Evolutionary conservation across 2,797 vertebrate species (phyloP).

Genomic region (Cetoscarus ocellatus): DNA sequence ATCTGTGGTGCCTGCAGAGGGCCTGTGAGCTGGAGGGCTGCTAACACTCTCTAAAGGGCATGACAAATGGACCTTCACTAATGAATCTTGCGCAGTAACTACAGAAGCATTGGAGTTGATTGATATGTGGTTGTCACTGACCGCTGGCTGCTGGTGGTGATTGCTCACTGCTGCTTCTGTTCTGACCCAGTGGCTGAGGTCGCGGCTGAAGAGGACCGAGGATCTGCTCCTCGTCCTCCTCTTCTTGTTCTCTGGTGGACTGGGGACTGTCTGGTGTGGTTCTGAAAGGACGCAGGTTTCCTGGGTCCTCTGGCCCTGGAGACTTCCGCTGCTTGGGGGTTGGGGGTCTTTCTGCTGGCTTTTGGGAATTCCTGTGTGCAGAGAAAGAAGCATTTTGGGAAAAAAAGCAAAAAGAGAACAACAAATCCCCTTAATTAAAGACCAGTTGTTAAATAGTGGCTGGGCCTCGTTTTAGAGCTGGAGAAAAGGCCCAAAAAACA

Average conservation of each 20-base stretch:
- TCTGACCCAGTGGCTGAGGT: constrained; percentile 76
- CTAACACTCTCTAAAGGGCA: constrained; percentile 56
- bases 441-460: too few relatives aligned
- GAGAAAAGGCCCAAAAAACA: too few relatives aligned
- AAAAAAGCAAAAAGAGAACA: background rate
- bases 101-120: background rate
- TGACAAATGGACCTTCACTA: background rate
- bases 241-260: constrained; percentile 28
- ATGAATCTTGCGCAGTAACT: background rate
- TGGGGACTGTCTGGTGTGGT: constrained; percentile 71
- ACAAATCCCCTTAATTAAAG: too few relatives aligned
- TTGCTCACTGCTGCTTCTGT: constrained; percentile 57
- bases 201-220: constrained; percentile 69
- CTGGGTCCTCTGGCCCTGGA: constrained; percentile 83
- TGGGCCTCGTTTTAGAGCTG: too few relatives aligned
- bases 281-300: constrained; percentile 91
- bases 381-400: background rate
- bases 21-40: constrained; percentile 75
- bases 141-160: constrained; percentile 41
- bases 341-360: constrained; percentile 63
- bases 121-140: constrained; percentile 26
- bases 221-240: constrained; percentile 79
- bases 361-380: constrained; percentile 70
- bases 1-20: constrained; percentile 93
- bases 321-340: constrained; percentile 86